phyloP scores from a whole-genome alignment of 2,797 vertebrate genomes.

The Iguana delicatissima region DNA sequence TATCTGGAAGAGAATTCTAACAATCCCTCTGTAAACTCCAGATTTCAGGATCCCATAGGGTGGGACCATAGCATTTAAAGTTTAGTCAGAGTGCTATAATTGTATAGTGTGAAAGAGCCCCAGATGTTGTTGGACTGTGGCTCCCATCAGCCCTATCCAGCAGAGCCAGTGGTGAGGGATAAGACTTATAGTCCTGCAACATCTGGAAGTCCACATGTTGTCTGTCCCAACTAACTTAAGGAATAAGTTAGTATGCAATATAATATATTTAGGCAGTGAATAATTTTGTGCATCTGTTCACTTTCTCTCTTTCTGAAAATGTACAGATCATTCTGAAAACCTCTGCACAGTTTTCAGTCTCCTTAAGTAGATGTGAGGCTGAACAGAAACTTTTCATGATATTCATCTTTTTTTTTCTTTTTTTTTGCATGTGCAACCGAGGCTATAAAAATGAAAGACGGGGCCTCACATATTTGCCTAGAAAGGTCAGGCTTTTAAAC shows the following conservation, averaged over 20 bases:
- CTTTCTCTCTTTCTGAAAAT: background rate
- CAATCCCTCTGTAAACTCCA: too few relatives aligned
- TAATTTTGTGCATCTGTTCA: conserved; percentile 13
- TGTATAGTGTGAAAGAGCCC: too few relatives aligned
- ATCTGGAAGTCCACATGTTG: background rate
- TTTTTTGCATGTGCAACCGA: background rate
- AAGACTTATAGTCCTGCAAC: background rate
- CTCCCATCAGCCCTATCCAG: background rate
- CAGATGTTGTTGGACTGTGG: background rate
- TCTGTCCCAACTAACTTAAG: background rate
- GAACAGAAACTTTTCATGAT: background rate
- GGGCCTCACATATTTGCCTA: conserved; percentile 41
- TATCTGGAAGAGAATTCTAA: too few relatives aligned
- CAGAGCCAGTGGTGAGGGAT: background rate
- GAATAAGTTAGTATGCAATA: background rate
- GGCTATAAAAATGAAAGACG: background rate
- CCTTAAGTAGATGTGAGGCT: background rate
- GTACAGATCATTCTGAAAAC: background rate
- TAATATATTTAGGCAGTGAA: background rate
- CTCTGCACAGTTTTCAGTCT: background rate
- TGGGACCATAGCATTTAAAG: too few relatives aligned
- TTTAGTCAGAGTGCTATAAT: too few relatives aligned
- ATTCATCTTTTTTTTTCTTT: too few relatives aligned
- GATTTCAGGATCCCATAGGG: too few relatives aligned
- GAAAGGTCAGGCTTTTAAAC: conserved; percentile 45